Conservation (phyloP, 1,140 invertebrate species). For the Oppia nitens region DNA sequence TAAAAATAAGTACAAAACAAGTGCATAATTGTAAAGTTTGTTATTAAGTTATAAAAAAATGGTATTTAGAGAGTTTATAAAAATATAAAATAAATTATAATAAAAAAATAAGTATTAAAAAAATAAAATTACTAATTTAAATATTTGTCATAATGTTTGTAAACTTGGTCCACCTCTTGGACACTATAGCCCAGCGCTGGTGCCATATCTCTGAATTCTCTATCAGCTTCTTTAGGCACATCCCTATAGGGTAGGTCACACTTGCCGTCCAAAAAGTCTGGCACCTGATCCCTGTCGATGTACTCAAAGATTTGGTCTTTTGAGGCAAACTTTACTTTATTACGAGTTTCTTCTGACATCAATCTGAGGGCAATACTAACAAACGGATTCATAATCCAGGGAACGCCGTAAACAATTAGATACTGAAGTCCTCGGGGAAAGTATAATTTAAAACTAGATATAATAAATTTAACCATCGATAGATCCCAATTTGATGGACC, state of each 20-base stretch:
- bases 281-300: background rate
- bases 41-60: too few relatives aligned
- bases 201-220: background rate
- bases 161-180: background rate
- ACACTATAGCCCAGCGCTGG: background rate
- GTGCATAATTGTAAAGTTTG: too few relatives aligned
- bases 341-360: background rate
- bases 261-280: slow-evolving; percentile 6
- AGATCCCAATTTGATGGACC: slow-evolving; percentile 12
- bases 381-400: slow-evolving; percentile 2
- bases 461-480: slow-evolving; percentile 15
- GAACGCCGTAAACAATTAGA: slow-evolving; percentile 6
- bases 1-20: too few relatives aligned
- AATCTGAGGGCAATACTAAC: background rate
- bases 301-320: background rate
- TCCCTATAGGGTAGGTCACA: slow-evolving; percentile 8
- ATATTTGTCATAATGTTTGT: background rate
- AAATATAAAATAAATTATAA: too few relatives aligned
- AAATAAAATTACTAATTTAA: too few relatives aligned
- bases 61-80: too few relatives aligned
- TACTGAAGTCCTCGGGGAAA: slow-evolving; percentile 8
- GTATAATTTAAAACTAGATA: slow-evolving; percentile 10
- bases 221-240: background rate
- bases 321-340: slow-evolving; percentile 3
- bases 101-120: too few relatives aligned